Evolutionary conservation across 2,113 vertebrate genomes (phyloP), one percentile per base, ranked within the genome.

Genomic region (Porphyrio hochstetteri): DNA sequence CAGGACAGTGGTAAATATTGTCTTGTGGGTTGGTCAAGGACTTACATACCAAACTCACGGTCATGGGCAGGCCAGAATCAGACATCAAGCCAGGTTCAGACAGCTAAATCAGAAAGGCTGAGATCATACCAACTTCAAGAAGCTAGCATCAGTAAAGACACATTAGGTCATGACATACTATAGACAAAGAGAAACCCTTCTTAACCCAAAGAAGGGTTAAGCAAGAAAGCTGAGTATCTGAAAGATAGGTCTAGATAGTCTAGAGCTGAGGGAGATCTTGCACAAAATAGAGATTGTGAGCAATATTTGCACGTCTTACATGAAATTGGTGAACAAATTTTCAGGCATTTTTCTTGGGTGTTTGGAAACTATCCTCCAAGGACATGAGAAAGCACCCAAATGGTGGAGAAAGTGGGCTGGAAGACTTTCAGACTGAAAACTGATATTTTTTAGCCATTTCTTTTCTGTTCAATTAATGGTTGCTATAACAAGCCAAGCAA

Each of bases 401-500:
- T 13, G 20, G 56, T 23, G 29, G n/a, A 63, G 17, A 44, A 84
- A 84, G 38, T 56, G 33, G 53, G 7, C 24, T 91, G 57, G 25
- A 70, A 90, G 82, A 61, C 63, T 88, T 69, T 65, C 65, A 76
- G 40, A n/a, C 14, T 82, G 53, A 74, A 74, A 96, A 70, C 17
- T 19, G 20, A 9, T 82, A 18, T 17, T 84, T 82, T 87, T 87
- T 69, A 64, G 64, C 33, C 52, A 60, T 67, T 61, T 92, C 6
- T 84, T 92, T 96, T 89, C 74, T 76, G n/a, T 92, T 91, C 89
- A 87, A 65, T 93, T 97, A 96, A 84, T 64, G 57, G n/a, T 82
- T 82, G 48, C 77, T 84, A 15, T 53, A 93, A 94, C 42, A 87
- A 92, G 57, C 38, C 69, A 82, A 87, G 91, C 65, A 91, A 93